A percentile compares a stretch with the other conserved stretches of the same genome.
Evolutionary conservation across 2,113 vertebrate genomes (phyloP).

Genomic region (Peromyscus californicus): DNA sequence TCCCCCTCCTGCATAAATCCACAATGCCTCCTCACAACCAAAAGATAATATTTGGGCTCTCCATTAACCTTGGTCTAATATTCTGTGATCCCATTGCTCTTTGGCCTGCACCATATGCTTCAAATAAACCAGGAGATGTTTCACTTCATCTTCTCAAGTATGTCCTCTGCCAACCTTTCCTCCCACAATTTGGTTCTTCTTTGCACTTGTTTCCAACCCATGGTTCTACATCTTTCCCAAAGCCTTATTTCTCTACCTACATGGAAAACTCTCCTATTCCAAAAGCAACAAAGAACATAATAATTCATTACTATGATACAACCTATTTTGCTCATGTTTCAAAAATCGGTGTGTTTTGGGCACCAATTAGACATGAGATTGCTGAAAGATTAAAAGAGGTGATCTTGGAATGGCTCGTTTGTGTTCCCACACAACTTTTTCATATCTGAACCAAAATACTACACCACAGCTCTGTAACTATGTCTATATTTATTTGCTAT

Average conservation of each 20-base stretch:
- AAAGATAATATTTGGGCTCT: background rate
- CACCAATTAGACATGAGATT: background rate
- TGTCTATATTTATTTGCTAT: background rate
- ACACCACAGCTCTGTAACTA: background rate
- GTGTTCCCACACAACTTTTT: background rate
- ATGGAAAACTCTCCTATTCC: background rate
- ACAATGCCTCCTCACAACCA: background rate
- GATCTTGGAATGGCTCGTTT: background rate
- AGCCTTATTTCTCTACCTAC: background rate
- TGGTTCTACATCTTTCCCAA: background rate
- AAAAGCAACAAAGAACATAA: background rate
- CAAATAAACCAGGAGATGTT: background rate
- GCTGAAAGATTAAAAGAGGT: background rate
- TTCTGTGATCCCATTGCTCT: background rate
- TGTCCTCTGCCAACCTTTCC: background rate
- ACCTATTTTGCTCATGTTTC: background rate
- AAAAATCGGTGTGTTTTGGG: background rate
- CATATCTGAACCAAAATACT: slow-evolving; percentile 11
- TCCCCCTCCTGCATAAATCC: background rate
- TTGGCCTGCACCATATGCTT: background rate
- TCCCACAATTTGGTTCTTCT: background rate
- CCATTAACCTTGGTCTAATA: background rate
- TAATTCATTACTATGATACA: background rate
- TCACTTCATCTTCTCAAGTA: background rate
- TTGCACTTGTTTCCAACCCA: background rate